phyloP scores from a whole-genome alignment of 2,113 vertebrate genomes.

The Megaleporinus macrocephalus region DNA sequence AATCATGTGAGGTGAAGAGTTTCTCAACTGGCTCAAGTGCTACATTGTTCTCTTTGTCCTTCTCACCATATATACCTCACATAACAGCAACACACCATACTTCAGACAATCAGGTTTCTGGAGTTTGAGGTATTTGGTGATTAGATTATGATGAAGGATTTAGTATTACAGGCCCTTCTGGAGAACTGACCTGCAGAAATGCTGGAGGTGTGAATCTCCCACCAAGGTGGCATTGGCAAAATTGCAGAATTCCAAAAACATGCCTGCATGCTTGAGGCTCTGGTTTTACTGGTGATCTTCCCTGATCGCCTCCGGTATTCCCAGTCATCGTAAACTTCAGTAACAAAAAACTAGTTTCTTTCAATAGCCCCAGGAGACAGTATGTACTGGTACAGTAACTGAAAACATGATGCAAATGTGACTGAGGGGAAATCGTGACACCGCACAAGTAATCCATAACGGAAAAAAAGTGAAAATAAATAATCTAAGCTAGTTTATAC shows the following conservation, averaged over 20 bases:
- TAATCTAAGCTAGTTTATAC: not conserved
- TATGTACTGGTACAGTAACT: too few relatives aligned
- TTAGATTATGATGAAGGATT: not conserved
- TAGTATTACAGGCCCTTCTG: not conserved
- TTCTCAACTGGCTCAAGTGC: not conserved
- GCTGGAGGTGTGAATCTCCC: not conserved
- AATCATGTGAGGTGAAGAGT: not conserved
- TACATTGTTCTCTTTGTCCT: not conserved
- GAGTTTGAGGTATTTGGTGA: not conserved
- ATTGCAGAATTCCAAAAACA: not conserved
- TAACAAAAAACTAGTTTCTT: too few relatives aligned
- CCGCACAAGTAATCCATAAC: not conserved
- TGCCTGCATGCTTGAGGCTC: not conserved
- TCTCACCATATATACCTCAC: not conserved
- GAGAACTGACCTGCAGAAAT: conserved; percentile 5
- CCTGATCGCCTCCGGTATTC: not conserved
- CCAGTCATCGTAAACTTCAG: not conserved
- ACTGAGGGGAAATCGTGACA: not conserved
- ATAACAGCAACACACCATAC: not conserved
- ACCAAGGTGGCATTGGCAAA: conserved; percentile 1
- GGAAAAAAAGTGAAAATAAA: conserved; percentile 8
- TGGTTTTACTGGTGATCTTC: not conserved
- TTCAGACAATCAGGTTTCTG: not conserved
- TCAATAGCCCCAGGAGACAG: too few relatives aligned
- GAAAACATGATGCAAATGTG: too few relatives aligned